These are phyloP conservation scores for Diplogasteroides magnus DNA, from an alignment of 1,140 invertebrate species.

Conservation along the genomic window DNA sequence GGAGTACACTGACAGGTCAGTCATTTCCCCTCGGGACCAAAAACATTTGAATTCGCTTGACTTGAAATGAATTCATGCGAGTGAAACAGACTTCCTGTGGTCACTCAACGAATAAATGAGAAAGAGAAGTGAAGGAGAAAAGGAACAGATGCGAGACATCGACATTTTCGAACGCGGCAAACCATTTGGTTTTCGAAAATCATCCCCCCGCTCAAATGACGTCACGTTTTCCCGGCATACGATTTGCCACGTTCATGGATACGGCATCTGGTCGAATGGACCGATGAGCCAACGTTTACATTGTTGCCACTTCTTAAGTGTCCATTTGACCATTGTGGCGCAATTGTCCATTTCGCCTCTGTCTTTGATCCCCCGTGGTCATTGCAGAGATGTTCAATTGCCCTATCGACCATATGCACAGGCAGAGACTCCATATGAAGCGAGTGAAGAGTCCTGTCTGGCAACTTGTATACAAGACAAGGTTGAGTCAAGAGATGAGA, in stretches of 20 bases:
- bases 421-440: constrained; percentile 42
- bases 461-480: constrained; percentile 40
- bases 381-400: constrained; percentile 35
- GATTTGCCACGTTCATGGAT: too few relatives aligned
- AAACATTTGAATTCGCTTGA: neutral
- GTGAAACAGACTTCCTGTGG: neutral
- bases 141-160: neutral
- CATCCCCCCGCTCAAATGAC: too few relatives aligned
- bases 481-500: constrained; percentile 20
- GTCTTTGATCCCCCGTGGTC: too few relatives aligned
- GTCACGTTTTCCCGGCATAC: too few relatives aligned
- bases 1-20: constrained; percentile 38
- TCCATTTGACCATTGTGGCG: too few relatives aligned
- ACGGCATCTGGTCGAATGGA: too few relatives aligned
- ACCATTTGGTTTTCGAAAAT: too few relatives aligned
- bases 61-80: neutral
- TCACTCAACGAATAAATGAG: neutral
- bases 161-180: too few relatives aligned
- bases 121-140: neutral
- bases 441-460: constrained; percentile 44
- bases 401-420: constrained; percentile 43
- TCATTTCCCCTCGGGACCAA: neutral
- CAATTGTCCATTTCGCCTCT: too few relatives aligned
- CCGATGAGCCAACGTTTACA: too few relatives aligned
- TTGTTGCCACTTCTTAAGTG: too few relatives aligned